A percentile compares a stretch with the other conserved stretches of the same genome.
phyloP scores from a whole-genome alignment of 1,140 invertebrate genomes.

The Callitettix versicolor region DNA sequence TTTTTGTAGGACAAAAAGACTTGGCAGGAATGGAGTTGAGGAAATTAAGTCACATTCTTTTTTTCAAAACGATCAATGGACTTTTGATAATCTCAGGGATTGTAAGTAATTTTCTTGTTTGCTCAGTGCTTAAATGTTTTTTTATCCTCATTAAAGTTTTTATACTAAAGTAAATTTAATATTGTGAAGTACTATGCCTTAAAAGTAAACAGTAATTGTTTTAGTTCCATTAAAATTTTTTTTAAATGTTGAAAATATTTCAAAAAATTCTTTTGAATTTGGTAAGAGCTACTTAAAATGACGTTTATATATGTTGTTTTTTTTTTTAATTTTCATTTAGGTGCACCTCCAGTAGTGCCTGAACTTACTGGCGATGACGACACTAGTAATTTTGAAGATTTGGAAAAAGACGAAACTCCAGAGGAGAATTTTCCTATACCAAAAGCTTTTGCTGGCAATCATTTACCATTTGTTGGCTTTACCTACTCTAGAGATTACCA shows the following conservation, averaged over 20 bases:
- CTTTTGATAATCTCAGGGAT: conserved; percentile 88
- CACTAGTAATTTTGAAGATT: conserved; percentile 96
- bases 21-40: conserved; percentile 87
- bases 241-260: too few species aligned
- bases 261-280: too few species aligned
- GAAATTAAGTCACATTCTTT: conserved; percentile 94
- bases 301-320: too few species aligned
- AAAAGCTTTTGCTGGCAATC: conserved; percentile 96
- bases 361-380: conserved; percentile 93
- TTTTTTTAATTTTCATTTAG: too few species aligned
- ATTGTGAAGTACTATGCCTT: too few species aligned
- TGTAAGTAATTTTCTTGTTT: conserved; percentile 37
- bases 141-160: neutral
- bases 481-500: conserved; percentile 91
- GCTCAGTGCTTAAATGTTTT: neutral
- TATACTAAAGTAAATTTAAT: too few species aligned
- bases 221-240: too few species aligned
- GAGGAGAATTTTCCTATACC: conserved; percentile 90
- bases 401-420: conserved; percentile 80
- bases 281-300: too few species aligned
- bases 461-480: conserved; percentile 97
- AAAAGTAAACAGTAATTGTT: too few species aligned
- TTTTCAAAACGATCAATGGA: conserved; percentile 96
- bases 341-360: conserved; percentile 90
- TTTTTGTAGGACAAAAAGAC: conserved; percentile 56